These are phyloP conservation scores for Melopsittacus undulatus DNA, from an alignment of 2,797 vertebrate species.

Conservation along the genomic window DNA sequence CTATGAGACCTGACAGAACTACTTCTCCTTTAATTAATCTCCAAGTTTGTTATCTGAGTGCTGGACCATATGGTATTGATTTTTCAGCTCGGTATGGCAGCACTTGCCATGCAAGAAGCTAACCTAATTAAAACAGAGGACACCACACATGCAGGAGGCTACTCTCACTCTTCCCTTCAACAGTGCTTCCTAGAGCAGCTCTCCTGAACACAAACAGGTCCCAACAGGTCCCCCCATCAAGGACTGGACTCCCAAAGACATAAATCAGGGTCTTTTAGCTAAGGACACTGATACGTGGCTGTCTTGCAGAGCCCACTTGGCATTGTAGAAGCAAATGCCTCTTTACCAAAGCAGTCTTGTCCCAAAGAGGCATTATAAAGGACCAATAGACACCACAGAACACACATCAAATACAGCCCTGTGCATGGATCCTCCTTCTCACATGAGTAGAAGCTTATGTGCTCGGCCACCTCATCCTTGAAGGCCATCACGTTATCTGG, in stretches of 20 bases:
- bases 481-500: neutral
- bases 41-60: conserved; percentile 62
- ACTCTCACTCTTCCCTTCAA: conserved; percentile 47
- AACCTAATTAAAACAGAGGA: conserved; percentile 60
- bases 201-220: neutral
- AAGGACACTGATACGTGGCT: neutral
- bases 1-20: conserved; percentile 52
- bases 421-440: neutral
- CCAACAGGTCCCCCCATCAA: neutral
- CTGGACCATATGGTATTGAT: conserved; percentile 71
- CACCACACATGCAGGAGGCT: neutral
- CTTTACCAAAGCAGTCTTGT: neutral
- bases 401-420: neutral
- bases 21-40: conserved; percentile 72
- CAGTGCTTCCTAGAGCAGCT: fast-evolving
- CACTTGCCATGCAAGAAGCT: conserved; percentile 54
- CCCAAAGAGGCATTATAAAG: neutral
- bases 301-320: neutral
- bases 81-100: conserved; percentile 56
- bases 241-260: neutral
- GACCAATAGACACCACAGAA: neutral
- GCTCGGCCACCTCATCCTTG: neutral
- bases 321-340: neutral
- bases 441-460: fast-evolving
- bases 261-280: neutral